These are phyloP conservation scores for Limnodromus scolopaceus DNA, from an alignment of 2,797 vertebrate genomes.

Conservation along the genomic window DNA sequence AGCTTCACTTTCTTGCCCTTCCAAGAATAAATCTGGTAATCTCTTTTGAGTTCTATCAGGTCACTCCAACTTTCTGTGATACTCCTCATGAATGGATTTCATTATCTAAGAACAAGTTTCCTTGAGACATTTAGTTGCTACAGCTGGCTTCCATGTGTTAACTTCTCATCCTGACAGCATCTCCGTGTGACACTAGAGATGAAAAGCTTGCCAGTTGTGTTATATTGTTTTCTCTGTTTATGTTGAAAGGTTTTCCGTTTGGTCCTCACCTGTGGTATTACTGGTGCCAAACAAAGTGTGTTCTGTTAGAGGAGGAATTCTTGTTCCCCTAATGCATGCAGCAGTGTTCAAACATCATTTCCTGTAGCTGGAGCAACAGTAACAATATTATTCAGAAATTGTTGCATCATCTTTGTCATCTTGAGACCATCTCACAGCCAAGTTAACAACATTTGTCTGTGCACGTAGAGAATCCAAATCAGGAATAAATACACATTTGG, in stretches of 20 bases:
- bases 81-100: constrained; percentile 17
- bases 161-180: background rate
- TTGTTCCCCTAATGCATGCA: background rate
- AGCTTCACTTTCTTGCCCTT: constrained; percentile 46
- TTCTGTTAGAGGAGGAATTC: background rate
- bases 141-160: constrained; percentile 46
- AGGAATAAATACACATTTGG: background rate
- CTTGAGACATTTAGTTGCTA: constrained; percentile 14
- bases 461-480: background rate
- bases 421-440: background rate
- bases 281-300: background rate
- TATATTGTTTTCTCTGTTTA: constrained; percentile 39
- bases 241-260: constrained; percentile 1
- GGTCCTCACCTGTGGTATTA: constrained; percentile 29
- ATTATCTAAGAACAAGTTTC: constrained; percentile 37
- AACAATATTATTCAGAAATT: constrained; percentile 16
- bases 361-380: background rate
- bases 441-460: background rate
- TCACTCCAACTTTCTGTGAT: constrained; percentile 9
- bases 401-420: background rate
- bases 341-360: background rate
- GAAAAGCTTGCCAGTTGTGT: background rate
- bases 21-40: constrained; percentile 41
- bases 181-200: background rate
- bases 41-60: constrained; percentile 31